A percentile compares a stretch with the other conserved stretches of the same genome.
phyloP scores from a whole-genome alignment of 2,888 invertebrate species.

The Dynastes maya region DNA sequence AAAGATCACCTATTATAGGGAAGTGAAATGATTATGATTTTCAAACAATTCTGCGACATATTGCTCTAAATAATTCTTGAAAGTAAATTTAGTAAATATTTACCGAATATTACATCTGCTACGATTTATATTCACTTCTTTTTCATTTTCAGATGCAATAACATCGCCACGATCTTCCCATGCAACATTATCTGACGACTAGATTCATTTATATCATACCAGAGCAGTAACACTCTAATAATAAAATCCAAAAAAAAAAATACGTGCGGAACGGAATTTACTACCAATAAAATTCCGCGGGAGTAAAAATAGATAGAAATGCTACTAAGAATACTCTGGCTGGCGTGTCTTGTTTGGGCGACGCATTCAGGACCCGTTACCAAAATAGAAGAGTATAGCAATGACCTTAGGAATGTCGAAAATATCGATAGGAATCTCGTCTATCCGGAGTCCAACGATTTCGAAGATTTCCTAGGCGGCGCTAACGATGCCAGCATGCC shows the following conservation, averaged over 20 bases:
- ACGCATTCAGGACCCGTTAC: conserved; percentile 22
- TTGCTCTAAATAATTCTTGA: too few relatives aligned
- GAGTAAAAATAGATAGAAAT: conserved; percentile 31
- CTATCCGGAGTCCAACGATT: conserved; percentile 25
- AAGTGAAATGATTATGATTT: too few relatives aligned
- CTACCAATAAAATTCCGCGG: not conserved
- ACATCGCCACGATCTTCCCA: too few relatives aligned
- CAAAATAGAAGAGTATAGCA: conserved; percentile 39
- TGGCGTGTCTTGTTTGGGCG: conserved; percentile 22
- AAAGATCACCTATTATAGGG: too few relatives aligned
- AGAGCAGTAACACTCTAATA: not conserved
- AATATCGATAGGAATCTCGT: conserved; percentile 6
- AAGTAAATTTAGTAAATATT: too few relatives aligned
- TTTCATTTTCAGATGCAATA: too few relatives aligned
- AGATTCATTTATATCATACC: not conserved
- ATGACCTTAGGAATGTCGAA: conserved; percentile 29
- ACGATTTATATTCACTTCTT: too few relatives aligned
- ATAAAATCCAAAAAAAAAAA: conserved; percentile 18
- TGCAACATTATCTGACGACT: too few relatives aligned
- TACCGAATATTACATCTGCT: too few relatives aligned
- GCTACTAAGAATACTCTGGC: conserved; percentile 34
- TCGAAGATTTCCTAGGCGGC: not conserved
- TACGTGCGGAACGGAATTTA: conserved; percentile 11
- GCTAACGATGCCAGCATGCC: not conserved
- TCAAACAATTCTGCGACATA: too few relatives aligned